A percentile compares a stretch with the other conserved stretches of the same genome.
Conservation (phyloP, 1,140 invertebrate genomes). For the Pomacea maculata region DNA sequence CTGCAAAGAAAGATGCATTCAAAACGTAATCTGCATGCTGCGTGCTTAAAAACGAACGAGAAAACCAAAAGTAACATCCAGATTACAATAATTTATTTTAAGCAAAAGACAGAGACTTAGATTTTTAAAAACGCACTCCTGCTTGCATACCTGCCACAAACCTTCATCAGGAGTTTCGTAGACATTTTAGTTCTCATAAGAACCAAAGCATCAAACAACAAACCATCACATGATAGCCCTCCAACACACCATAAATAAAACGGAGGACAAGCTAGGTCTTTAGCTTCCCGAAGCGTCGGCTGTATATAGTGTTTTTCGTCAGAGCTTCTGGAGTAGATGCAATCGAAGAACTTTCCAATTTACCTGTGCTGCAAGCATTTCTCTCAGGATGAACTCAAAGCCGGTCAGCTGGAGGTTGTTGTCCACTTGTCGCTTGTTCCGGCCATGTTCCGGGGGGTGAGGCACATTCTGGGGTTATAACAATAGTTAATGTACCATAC, state of each 20-base stretch:
- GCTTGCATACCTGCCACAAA: too few species aligned
- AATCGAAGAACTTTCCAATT: not conserved
- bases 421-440: not conserved
- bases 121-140: too few species aligned
- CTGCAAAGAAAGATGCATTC: not conserved
- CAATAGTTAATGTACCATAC: not conserved
- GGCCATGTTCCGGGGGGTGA: not conserved
- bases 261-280: not conserved
- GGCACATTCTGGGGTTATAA: not conserved
- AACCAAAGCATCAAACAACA: too few species aligned
- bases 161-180: not conserved
- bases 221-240: not conserved
- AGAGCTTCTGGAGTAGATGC: not conserved
- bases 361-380: slow-evolving; percentile 4
- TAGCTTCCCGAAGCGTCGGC: not conserved
- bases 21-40: not conserved
- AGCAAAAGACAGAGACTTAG: not conserved
- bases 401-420: not conserved
- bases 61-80: too few species aligned
- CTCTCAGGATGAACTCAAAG: not conserved
- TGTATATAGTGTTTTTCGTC: not conserved
- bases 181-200: not conserved
- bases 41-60: not conserved
- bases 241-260: not conserved
- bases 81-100: not conserved